Percentiles rank a stretch among this genome's conserved stretches.
These are phyloP conservation scores for Eurytoma adleriae DNA, from an alignment of 2,888 invertebrate genomes.

Conservation along the genomic window DNA sequence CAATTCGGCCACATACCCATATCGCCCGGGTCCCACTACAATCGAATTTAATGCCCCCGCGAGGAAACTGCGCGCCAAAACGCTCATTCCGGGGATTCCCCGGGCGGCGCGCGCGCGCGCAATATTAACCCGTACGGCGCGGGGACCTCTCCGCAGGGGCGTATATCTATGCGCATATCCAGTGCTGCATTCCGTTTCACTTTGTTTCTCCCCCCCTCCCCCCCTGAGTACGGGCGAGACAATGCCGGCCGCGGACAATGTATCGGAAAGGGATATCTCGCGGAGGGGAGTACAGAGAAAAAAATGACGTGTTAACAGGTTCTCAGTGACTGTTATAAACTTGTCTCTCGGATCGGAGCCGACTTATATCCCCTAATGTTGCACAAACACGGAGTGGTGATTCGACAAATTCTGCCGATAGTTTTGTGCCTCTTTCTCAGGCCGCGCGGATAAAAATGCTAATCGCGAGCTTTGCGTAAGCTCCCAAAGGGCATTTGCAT, in stretches of 20 bases:
- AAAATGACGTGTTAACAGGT: constrained; percentile 29
- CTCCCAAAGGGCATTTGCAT: no score
- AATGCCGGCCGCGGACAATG: constrained; percentile 11
- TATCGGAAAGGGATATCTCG: constrained; percentile 24
- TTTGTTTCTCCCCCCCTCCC: constrained; percentile 16
- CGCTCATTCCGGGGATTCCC: constrained; percentile 19
- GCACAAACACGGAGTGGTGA: background rate
- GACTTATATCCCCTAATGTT: background rate
- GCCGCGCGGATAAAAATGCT: no score
- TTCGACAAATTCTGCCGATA: no score
- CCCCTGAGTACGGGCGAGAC: background rate
- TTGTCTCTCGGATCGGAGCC: background rate
- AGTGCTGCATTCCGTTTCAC: constrained; percentile 13
- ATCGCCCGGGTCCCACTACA: background rate
- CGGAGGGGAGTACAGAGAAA: background rate
- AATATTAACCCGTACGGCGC: background rate
- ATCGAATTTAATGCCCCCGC: constrained; percentile 6
- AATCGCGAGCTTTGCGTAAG: no score
- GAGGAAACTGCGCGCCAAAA: background rate
- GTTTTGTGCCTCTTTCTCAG: no score
- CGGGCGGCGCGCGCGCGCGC: background rate
- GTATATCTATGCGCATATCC: constrained; percentile 15
- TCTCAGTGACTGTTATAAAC: constrained; percentile 5
- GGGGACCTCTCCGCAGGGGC: background rate
- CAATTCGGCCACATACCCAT: background rate